Percentiles rank a stretch among this genome's conserved stretches.
Evolutionary conservation across 2,888 invertebrate species (phyloP).

Genomic region (Byasa hedistus): DNA sequence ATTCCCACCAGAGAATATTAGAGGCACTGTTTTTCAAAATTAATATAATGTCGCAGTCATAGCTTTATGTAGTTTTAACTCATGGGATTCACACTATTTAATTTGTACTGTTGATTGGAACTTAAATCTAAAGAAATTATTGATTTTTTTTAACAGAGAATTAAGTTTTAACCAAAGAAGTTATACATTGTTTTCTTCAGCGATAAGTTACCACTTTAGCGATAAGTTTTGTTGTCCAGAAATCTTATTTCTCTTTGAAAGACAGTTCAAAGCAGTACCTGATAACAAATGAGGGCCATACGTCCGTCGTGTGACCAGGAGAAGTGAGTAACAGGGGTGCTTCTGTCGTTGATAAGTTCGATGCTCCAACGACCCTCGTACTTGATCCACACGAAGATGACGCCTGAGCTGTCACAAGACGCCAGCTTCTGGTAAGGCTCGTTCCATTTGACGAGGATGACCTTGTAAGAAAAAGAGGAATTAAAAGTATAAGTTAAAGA

Average conservation of each 20-base stretch:
- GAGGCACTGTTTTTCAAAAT: no score
- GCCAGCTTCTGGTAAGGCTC: constrained; percentile 98
- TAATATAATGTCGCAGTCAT: no score
- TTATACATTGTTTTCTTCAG: neutral
- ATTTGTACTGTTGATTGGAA: no score
- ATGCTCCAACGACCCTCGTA: constrained; percentile 99
- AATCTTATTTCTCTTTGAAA: no score
- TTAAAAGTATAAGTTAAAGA: no score
- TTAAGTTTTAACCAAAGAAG: no score
- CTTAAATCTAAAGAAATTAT: no score
- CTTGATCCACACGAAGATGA: constrained; percentile 99
- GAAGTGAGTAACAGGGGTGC: constrained; percentile 98
- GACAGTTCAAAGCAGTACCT: no score
- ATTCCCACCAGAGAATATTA: no score
- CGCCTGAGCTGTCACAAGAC: constrained; percentile 97
- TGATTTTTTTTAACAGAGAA: no score
- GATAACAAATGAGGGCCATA: constrained; percentile 99
- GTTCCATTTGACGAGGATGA: constrained; percentile 98
- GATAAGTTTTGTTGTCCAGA: neutral
- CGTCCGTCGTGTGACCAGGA: constrained; percentile 99
- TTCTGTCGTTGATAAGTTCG: constrained; percentile 98
- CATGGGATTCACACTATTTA: no score
- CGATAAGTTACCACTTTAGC: neutral
- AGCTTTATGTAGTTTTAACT: no score
- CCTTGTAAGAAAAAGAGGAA: constrained; percentile 72